Conservation (phyloP, 2,888 invertebrate genomes). For the Perizoma flavofasciatum region DNA sequence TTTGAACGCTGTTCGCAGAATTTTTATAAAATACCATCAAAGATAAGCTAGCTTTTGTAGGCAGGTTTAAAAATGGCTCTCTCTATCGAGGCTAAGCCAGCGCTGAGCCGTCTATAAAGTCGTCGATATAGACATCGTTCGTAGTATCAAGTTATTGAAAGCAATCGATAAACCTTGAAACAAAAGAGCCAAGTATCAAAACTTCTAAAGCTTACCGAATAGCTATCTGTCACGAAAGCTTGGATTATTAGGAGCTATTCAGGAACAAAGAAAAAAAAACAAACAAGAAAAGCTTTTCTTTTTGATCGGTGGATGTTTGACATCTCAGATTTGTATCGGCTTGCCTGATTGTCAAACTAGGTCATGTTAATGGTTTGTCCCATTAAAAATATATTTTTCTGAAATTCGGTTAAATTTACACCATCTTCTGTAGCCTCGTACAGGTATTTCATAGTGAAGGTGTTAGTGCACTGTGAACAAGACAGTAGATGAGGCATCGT, state of each 20-base stretch:
- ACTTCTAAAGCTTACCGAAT: slow-evolving; percentile 4
- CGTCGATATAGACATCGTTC: background rate
- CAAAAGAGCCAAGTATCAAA: slow-evolving; percentile 5
- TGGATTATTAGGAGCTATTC: background rate
- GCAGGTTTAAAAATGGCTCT: background rate
- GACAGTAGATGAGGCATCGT: too few species aligned
- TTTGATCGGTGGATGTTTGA: too few species aligned
- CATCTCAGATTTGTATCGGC: too few species aligned
- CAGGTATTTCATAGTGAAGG: too few species aligned
- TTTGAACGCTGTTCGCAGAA: background rate
- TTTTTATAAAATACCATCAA: slow-evolving; percentile 3
- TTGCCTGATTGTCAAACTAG: too few species aligned
- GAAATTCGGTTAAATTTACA: too few species aligned
- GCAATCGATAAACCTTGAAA: slow-evolving; percentile 11
- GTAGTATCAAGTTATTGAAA: background rate
- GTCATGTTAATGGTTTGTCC: too few species aligned
- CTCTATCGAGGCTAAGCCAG: slow-evolving; percentile 4
- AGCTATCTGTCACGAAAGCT: slow-evolving; percentile 13
- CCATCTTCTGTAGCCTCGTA: too few species aligned
- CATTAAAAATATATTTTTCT: too few species aligned
- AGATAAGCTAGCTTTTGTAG: slow-evolving; percentile 5
- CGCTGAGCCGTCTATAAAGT: background rate
- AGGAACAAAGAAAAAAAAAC: background rate
- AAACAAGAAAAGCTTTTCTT: background rate
- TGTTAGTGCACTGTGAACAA: too few species aligned